Conservation (phyloP, 2,113 vertebrate species). For the Cyanistes caeruleus region DNA sequence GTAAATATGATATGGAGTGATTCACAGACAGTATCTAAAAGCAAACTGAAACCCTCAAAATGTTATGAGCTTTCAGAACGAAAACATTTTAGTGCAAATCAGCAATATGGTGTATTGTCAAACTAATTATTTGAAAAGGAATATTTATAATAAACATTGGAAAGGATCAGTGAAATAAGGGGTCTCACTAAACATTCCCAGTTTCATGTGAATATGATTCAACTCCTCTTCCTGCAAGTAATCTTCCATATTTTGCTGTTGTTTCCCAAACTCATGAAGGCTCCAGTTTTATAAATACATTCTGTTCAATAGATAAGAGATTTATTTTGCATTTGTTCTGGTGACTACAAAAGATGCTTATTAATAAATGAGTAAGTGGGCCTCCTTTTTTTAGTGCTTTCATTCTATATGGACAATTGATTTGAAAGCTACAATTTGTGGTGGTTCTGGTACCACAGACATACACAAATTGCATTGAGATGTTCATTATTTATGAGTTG, state of each 20-base stretch:
- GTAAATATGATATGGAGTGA: slow-evolving; percentile 27
- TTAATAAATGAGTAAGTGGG: slow-evolving; percentile 44
- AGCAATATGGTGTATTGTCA: slow-evolving; percentile 52
- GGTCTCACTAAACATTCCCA: neutral
- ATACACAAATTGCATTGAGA: neutral
- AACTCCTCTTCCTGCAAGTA: neutral
- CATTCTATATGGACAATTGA: neutral
- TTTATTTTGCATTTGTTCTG: neutral
- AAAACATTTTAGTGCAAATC: slow-evolving; percentile 22
- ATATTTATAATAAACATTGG: slow-evolving; percentile 62
- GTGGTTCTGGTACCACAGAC: neutral
- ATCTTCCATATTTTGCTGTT: neutral
- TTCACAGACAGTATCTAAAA: slow-evolving; percentile 17
- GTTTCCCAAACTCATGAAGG: neutral
- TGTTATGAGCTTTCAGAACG: neutral
- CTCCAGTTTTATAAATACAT: neutral
- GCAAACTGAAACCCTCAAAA: neutral
- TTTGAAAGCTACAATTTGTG: neutral
- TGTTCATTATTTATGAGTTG: neutral
- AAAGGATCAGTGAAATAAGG: neutral
- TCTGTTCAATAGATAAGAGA: neutral
- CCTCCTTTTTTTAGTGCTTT: slow-evolving; percentile 43
- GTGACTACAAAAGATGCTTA: slow-evolving; percentile 34
- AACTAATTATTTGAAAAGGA: slow-evolving; percentile 60
- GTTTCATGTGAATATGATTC: neutral